Percentiles rank a stretch among this genome's conserved stretches.
phyloP scores from a whole-genome alignment of 2,888 invertebrate species.

The Ormia ochracea region DNA sequence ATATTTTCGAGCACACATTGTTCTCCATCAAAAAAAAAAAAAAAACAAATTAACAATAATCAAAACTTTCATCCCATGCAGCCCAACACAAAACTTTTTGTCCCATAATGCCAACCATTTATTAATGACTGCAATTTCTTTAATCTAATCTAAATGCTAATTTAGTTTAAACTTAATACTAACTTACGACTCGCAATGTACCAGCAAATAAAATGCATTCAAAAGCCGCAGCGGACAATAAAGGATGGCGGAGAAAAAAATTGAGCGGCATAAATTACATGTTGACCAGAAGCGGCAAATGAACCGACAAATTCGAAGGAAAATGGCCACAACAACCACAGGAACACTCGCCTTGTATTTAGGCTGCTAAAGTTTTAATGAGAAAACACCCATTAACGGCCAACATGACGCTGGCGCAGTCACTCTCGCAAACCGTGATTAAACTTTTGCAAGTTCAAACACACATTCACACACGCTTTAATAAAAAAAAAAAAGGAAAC shows the following conservation, averaged over 20 bases:
- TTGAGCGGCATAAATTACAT: slow-evolving; percentile 51
- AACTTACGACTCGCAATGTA: background rate
- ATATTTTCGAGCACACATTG: no score
- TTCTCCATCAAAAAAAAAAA: no score
- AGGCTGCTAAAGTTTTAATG: slow-evolving; percentile 44
- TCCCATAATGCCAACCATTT: slow-evolving; percentile 35
- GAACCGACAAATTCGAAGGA: slow-evolving; percentile 8
- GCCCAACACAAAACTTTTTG: background rate
- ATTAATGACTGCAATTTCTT: slow-evolving; percentile 56
- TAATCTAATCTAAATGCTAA: slow-evolving; percentile 63
- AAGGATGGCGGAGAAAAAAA: background rate
- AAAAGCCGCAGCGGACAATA: background rate
- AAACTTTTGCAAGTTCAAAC: slow-evolving; percentile 52
- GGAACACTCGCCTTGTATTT: background rate
- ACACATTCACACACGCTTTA: background rate
- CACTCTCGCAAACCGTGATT: slow-evolving; percentile 57
- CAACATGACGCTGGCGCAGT: slow-evolving; percentile 20
- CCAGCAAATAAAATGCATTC: background rate
- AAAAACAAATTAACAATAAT: no score
- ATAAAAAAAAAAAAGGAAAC: background rate
- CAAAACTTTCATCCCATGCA: no score
- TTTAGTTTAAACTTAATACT: slow-evolving; percentile 43
- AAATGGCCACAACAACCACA: background rate
- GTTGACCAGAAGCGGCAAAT: slow-evolving; percentile 40
- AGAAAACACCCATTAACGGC: slow-evolving; percentile 60